Percentiles rank a stretch among this genome's conserved stretches.
These are phyloP conservation scores for Temnothorax longispinosus DNA, from an alignment of 1,140 invertebrate species.

Conservation along the genomic window DNA sequence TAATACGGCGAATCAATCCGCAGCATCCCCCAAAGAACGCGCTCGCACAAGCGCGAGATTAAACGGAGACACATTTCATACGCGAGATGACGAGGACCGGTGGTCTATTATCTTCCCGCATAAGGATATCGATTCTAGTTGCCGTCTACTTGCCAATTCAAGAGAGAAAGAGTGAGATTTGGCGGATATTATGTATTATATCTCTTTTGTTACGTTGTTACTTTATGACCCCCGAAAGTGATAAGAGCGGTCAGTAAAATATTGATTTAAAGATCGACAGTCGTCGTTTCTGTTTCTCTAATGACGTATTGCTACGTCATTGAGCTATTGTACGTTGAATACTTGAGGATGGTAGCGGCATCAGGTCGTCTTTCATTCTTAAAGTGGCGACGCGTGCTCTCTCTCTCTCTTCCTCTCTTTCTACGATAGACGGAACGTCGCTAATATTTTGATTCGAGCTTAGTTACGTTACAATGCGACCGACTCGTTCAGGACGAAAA, in stretches of 20 bases:
- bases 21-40: constrained; percentile 32
- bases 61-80: constrained; percentile 30
- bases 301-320: not conserved
- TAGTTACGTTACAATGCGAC: constrained; percentile 69
- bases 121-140: not conserved
- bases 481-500: constrained; percentile 68
- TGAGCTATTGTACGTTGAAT: not conserved
- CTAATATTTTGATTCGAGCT: constrained; percentile 70
- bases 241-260: not conserved
- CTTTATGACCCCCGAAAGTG: not conserved
- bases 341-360: not conserved
- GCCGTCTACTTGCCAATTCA: not conserved
- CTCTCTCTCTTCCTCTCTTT: not conserved
- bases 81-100: not conserved
- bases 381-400: not conserved
- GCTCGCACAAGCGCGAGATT: constrained; percentile 44
- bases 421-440: constrained; percentile 17
- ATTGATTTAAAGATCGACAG: not conserved
- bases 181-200: not conserved
- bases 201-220: not conserved
- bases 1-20: constrained; percentile 55
- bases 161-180: not conserved
- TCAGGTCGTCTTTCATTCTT: constrained; percentile 9
- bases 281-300: not conserved
- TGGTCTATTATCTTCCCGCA: constrained; percentile 53